Conservation (phyloP, 2,797 vertebrate genomes). For the Sebastes glaucus region DNA sequence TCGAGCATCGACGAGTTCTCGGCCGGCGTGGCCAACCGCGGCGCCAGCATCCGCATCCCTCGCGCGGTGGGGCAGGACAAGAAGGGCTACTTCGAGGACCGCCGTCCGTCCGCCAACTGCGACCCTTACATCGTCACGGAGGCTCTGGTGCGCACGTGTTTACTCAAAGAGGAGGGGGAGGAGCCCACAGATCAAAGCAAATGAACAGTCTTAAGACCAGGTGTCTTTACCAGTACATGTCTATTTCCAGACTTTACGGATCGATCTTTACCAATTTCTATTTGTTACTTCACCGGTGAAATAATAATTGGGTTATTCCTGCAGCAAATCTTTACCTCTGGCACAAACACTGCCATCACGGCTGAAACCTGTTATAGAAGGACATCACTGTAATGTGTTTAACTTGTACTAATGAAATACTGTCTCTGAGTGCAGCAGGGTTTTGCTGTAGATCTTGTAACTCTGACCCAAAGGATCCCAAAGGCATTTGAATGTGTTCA, state of each 20-base stretch:
- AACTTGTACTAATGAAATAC: constrained; percentile 40
- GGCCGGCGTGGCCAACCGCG: constrained; percentile 91
- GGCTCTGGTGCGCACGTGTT: constrained; percentile 91
- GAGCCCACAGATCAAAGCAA: constrained; percentile 86
- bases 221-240: constrained; percentile 12
- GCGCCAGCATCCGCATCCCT: constrained; percentile 95
- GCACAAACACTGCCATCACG: constrained; percentile 15
- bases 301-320: not conserved
- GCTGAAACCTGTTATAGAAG: constrained; percentile 10
- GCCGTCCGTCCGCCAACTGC: constrained; percentile 95
- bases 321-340: not conserved
- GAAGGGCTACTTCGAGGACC: constrained; percentile 96
- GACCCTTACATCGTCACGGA: constrained; percentile 93
- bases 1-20: constrained; percentile 96
- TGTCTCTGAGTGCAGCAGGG: not conserved
- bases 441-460: constrained; percentile 22
- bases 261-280: not conserved
- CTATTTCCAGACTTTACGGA: not conserved
- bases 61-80: constrained; percentile 90
- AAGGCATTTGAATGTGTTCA: constrained; percentile 55
- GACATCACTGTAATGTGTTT: constrained; percentile 5
- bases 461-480: constrained; percentile 33
- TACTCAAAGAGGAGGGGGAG: constrained; percentile 90
- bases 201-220: constrained; percentile 24
- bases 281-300: constrained; percentile 22